phyloP scores from a whole-genome alignment of 2,888 invertebrate species.

The Trissoscelio sp. region DNA sequence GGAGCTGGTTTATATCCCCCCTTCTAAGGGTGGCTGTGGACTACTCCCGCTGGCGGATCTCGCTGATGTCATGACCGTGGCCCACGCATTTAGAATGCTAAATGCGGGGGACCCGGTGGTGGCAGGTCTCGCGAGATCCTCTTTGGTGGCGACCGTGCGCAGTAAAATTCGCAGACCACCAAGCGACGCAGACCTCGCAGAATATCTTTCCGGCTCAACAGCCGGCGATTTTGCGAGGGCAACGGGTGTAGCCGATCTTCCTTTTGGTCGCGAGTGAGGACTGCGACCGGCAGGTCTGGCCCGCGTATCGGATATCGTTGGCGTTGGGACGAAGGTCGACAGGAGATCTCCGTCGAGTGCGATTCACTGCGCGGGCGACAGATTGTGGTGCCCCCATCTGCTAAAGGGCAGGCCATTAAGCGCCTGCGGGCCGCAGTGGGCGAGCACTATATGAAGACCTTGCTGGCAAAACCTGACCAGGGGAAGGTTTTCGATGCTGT shows the following conservation, averaged over 20 bases:
- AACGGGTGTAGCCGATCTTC: neutral
- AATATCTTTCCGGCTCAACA: conserved; percentile 43
- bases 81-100: conserved; percentile 76
- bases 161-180: conserved; percentile 29
- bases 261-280: conserved; percentile 19
- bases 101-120: conserved; percentile 71
- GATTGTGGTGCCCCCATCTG: too few relatives aligned
- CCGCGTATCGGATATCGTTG: neutral
- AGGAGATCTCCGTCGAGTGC: too few relatives aligned
- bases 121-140: conserved; percentile 64
- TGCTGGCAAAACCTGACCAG: too few relatives aligned
- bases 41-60: conserved; percentile 75
- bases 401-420: too few relatives aligned
- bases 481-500: too few relatives aligned
- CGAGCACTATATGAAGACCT: too few relatives aligned
- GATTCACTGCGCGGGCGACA: too few relatives aligned
- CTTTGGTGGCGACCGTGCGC: conserved; percentile 68
- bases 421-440: too few relatives aligned
- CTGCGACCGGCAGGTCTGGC: too few relatives aligned
- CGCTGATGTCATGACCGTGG: conserved; percentile 73
- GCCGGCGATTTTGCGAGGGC: conserved; percentile 27
- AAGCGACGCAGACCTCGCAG: conserved; percentile 67
- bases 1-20: conserved; percentile 72
- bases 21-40: conserved; percentile 73
- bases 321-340: neutral